Evolutionary conservation across 2,888 invertebrate species (phyloP), one percentile per base, ranked within the genome.

Genomic region (Brachypalpus laphriformis): DNA sequence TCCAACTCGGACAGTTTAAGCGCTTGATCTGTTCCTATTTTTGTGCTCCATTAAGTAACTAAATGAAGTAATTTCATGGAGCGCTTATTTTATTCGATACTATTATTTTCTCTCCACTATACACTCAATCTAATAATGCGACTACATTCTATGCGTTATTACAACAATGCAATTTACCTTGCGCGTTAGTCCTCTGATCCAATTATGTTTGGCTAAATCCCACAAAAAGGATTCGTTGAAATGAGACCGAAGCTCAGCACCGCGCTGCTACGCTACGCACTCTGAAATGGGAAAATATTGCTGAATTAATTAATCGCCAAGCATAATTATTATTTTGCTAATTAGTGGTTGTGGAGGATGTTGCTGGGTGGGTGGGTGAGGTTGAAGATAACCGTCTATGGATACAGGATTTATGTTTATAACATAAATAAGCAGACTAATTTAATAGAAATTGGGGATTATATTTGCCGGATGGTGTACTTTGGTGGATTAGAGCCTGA

Each of bases 391-490:
- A 74, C 63, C 68, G 49, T 40, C 56, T 49, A 3, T 49, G 31
- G 57, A 25, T 47, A 37, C 34, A 65, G 68, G 45, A 70, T 74
- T 83, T 70, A 75, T 80, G 65, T 65, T 72, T 63, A 70, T 49
- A 51, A 68, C 74, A 80, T 83, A 80, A 70, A 83, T 83, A 80
- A 74, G 74, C 47, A 63, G 80, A 75, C 74, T 83, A 75, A 80
- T 83, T 83, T 80, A 83, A 80, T 83, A 83, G 83, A 80, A 83
- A 83, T 83, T 83, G 63, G 57, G 70, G 83, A 74, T 83, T 83
- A 80, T 68, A 63, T 37, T 37, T 54, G 72, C 61, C 78, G 68
- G 63, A 56, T 68, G 74, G 40, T 80, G 74, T 63, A 70, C 63
- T 75, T 63, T 42, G 80, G 70, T 47, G 83, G 83, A 80, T 83